A percentile compares a stretch with the other conserved stretches of the same genome.
Conservation (phyloP, 2,113 vertebrate species). For the Lanius ludovicianus region DNA sequence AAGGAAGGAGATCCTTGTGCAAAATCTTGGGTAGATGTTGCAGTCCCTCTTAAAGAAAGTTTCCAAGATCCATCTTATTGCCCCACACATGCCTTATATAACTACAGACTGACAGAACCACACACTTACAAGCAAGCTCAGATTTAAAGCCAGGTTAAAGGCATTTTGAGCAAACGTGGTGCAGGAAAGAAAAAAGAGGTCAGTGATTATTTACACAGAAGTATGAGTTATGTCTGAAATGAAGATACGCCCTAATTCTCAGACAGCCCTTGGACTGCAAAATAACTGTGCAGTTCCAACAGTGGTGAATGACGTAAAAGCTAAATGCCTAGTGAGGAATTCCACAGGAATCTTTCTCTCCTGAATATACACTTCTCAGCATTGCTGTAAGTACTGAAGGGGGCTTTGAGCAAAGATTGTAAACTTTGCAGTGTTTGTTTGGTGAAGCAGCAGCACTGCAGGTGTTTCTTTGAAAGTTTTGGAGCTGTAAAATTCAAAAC, state of each 20-base stretch:
- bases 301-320: conserved; percentile 31
- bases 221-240: conserved; percentile 65
- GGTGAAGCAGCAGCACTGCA: neutral
- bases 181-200: conserved; percentile 15
- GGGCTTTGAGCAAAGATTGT: neutral
- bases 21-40: neutral
- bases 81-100: neutral
- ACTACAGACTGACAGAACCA: neutral
- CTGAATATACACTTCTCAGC: neutral
- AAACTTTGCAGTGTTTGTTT: neutral
- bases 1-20: neutral
- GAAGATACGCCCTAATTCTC: conserved; percentile 58
- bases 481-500: neutral
- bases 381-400: neutral
- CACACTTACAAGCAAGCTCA: neutral
- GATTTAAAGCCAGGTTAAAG: neutral
- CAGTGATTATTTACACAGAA: conserved; percentile 51
- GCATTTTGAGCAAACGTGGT: neutral
- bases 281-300: conserved; percentile 30
- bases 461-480: neutral
- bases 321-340: conserved; percentile 29
- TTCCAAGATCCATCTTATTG: neutral
- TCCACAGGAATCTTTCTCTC: conserved; percentile 1
- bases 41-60: neutral
- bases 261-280: conserved; percentile 46